Evolutionary conservation across 2,113 vertebrate genomes (phyloP).

Genomic region (Ondatra zibethicus): DNA sequence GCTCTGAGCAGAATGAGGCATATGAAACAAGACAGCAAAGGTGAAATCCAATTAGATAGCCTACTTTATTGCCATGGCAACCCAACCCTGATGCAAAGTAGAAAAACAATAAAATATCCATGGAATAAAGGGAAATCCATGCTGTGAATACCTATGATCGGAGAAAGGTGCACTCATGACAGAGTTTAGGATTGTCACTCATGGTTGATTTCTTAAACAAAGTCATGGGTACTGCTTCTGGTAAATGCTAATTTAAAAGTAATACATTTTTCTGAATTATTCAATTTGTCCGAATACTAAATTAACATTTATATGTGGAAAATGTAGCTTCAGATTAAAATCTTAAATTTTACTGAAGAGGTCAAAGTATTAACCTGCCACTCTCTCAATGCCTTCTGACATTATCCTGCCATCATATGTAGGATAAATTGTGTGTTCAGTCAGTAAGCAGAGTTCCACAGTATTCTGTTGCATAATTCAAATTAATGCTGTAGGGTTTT

Average conservation of each 20-base stretch:
- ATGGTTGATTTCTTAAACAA: constrained; percentile 87
- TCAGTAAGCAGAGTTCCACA: background rate
- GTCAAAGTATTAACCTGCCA: constrained; percentile 81
- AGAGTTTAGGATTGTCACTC: constrained; percentile 86
- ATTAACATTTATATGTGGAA: constrained; percentile 89
- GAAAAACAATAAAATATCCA: constrained; percentile 88
- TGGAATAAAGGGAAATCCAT: constrained; percentile 78
- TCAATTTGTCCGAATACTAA: constrained; percentile 87
- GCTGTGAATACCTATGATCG: constrained; percentile 80
- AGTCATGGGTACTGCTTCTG: constrained; percentile 83
- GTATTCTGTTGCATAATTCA: background rate
- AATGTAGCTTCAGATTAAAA: constrained; percentile 92
- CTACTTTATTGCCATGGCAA: constrained; percentile 94
- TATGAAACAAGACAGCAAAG: constrained; percentile 91
- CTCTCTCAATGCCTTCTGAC: constrained; percentile 89
- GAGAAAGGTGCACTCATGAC: constrained; percentile 80
- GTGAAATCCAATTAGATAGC: constrained; percentile 92
- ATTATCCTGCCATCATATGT: constrained; percentile 81
- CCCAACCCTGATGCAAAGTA: constrained; percentile 86
- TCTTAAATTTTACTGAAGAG: constrained; percentile 83
- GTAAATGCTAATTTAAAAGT: constrained; percentile 85
- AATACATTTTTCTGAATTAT: constrained; percentile 94
- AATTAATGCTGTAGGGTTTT: constrained; percentile 4
- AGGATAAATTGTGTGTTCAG: background rate
- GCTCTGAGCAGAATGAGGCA: constrained; percentile 87